These are phyloP conservation scores for Gnathonemus longibarbis DNA, from an alignment of 2,113 vertebrate species.

Conservation along the genomic window DNA sequence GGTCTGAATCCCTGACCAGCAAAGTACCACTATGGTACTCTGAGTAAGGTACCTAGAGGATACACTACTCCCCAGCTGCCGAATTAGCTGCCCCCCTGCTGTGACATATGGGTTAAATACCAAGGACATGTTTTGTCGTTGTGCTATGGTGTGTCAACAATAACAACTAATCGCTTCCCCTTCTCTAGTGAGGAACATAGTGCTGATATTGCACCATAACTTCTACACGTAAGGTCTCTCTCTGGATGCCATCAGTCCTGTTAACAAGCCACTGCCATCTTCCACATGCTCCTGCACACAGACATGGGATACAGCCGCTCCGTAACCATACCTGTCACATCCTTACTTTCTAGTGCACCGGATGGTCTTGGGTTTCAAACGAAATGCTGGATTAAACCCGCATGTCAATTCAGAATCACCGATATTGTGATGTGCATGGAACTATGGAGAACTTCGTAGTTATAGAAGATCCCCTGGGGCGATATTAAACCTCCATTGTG, in stretches of 20 bases:
- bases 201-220: slow-evolving; percentile 58
- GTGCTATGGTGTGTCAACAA: too few species aligned
- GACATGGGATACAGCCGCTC: neutral
- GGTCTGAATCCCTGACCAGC: too few species aligned
- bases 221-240: slow-evolving; percentile 56
- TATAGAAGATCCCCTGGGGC: neutral
- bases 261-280: slow-evolving; percentile 14
- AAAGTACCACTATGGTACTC: too few species aligned
- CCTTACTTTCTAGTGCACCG: neutral
- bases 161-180: too few species aligned
- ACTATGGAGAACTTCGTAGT: neutral
- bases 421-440: neutral
- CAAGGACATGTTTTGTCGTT: too few species aligned
- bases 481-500: neutral
- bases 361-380: neutral
- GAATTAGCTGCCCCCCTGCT: too few species aligned
- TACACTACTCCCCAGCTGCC: too few species aligned
- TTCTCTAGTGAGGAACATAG: slow-evolving; percentile 34
- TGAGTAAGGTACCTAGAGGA: too few species aligned
- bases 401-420: neutral
- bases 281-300: neutral
- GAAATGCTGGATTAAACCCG: neutral
- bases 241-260: slow-evolving; percentile 52
- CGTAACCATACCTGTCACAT: neutral
- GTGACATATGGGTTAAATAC: too few species aligned